phyloP scores from a whole-genome alignment of 2,888 invertebrate species.

The Petrolisthes cinctipes region DNA sequence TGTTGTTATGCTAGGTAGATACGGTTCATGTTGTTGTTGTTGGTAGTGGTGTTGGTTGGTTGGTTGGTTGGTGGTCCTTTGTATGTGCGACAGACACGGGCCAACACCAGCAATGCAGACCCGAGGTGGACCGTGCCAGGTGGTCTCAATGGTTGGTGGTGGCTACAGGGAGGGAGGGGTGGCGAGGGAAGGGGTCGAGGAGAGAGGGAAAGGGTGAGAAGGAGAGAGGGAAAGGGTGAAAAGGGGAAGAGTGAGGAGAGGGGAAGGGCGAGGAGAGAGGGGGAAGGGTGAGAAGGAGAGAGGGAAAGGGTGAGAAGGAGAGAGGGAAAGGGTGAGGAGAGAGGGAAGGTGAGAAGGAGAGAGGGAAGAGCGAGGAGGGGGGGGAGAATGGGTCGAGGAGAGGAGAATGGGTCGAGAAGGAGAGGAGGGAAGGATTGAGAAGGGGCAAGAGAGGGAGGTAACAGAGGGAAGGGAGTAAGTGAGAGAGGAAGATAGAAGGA shows the following conservation, averaged over 20 bases:
- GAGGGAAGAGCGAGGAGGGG: not conserved
- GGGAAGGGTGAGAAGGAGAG: not conserved
- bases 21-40: too few species aligned
- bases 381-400: not conserved
- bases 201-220: not conserved
- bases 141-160: not conserved
- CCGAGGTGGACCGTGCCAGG: too few species aligned
- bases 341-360: not conserved
- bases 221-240: not conserved
- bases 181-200: not conserved
- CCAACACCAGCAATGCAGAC: too few species aligned
- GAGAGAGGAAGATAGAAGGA: not conserved
- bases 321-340: not conserved
- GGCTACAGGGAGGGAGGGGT: not conserved
- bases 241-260: not conserved
- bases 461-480: not conserved
- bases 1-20: too few species aligned
- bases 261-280: not conserved
- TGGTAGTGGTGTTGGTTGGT: too few species aligned
- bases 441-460: not conserved
- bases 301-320: not conserved
- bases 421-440: not conserved
- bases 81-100: too few species aligned
- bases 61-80: too few species aligned
- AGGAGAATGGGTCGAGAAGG: not conserved